Base-by-base conservation (phyloP, 2,113 vertebrate genomes). In the Murina feae region DNA sequence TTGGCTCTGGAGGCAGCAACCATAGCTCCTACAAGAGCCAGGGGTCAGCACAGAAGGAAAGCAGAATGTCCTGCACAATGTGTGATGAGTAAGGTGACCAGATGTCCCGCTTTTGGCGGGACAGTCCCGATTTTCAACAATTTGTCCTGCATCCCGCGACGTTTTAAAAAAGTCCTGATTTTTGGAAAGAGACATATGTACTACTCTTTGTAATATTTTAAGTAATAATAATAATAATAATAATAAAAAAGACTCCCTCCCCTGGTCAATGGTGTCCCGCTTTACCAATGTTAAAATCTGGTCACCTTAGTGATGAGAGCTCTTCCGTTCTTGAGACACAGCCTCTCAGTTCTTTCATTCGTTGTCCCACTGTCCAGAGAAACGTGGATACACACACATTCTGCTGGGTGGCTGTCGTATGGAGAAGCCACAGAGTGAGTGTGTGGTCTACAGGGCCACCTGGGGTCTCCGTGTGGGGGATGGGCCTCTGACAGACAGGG, bases 381-480 rank as follows among this genome's bases (percentile, higher is more conserved):
- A 42, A 68, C 2, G 6, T 2, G n/a, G 39, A 23, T 11, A n/a
- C 37, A 42, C 16, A 71, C 12, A 42, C 42, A 47, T 35, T n/a
- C 42, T 5, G 6, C 9, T 17, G 14, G 5, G 32, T 47, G 13
- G 9, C 7, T n/a, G 44, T 92, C 23, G 35, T 30, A 14, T 21
- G 39, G 74, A 82, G 74, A 51, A 65, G 75, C 4, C 21, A 37
- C 20, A 39, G 44, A 10, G 12, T 4, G 58, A 35, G 35, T 60
- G 17, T 49, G 6, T 63, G 65, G 47, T 60, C 20, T 32, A 17
- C 1, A 0, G 3, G 13, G 28, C 12, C 3, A 12, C 23, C 23
- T 0, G 1, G 1, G 11, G 17, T 11, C 17, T 71, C n/a, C 25
- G 32, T 11, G 30, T 71, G 6, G 8, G 6, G 17, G 13, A 37